phyloP scores from a whole-genome alignment of 2,797 vertebrate species.

The Arctocebus calabarensis region DNA sequence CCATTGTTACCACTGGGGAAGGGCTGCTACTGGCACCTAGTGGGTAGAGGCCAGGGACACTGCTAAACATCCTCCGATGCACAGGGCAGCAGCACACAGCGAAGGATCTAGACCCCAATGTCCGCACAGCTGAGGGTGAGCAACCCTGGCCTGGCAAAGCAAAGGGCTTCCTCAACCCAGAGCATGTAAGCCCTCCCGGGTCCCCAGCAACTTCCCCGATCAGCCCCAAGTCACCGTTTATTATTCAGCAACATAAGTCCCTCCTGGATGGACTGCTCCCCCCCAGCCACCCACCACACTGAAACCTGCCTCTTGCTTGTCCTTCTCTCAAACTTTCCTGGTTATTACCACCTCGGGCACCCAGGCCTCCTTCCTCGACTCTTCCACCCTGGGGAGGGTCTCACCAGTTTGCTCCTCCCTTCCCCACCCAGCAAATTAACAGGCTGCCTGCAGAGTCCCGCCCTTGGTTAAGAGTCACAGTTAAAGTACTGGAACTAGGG shows the following conservation, averaged over 20 bases:
- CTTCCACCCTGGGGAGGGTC: rapidly evolving
- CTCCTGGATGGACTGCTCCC: rapidly evolving
- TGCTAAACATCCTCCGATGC: no score
- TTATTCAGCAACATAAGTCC: background rate
- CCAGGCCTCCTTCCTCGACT: no score
- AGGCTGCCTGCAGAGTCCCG: rapidly evolving
- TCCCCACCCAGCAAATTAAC: rapidly evolving
- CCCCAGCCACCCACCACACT: rapidly evolving
- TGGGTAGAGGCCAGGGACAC: background rate
- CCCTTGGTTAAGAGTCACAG: rapidly evolving
- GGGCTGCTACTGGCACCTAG: background rate
- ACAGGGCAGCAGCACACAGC: no score
- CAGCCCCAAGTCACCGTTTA: rapidly evolving
- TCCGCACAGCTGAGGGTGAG: background rate
- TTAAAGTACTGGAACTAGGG: background rate
- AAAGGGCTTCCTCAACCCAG: rapidly evolving
- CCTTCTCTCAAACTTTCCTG: rapidly evolving
- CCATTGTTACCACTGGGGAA: background rate
- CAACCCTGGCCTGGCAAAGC: background rate
- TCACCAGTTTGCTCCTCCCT: rapidly evolving
- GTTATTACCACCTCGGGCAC: no score
- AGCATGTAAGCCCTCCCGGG: rapidly evolving
- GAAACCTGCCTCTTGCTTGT: background rate
- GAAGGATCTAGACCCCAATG: rapidly evolving
- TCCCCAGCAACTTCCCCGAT: no score